These are phyloP conservation scores for Stenurella melanura DNA, from an alignment of 2,888 invertebrate genomes.

Conservation along the genomic window DNA sequence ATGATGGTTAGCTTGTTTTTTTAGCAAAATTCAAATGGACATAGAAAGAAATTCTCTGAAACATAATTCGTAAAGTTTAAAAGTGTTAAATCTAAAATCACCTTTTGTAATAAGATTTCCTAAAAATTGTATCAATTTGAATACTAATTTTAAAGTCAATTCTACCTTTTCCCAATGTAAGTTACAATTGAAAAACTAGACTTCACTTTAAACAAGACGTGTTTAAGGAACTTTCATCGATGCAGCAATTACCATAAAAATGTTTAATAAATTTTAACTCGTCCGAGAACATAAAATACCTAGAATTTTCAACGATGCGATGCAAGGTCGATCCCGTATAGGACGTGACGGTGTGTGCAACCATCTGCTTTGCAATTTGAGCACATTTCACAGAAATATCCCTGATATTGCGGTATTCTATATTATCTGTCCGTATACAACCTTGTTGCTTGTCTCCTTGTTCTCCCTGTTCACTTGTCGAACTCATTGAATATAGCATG, in stretches of 20 bases:
- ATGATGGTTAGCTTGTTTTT: too few species aligned
- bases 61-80: too few species aligned
- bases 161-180: too few species aligned
- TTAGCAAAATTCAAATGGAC: too few species aligned
- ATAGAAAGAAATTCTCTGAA: too few species aligned
- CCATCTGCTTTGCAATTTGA: constrained; percentile 31
- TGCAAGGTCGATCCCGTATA: constrained; percentile 17
- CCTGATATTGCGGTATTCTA: constrained; percentile 29
- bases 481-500: constrained; percentile 7
- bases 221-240: not conserved
- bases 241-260: not conserved
- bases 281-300: constrained; percentile 3
- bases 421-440: constrained; percentile 23
- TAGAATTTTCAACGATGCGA: not conserved
- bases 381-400: constrained; percentile 25
- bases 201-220: not conserved
- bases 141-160: too few species aligned
- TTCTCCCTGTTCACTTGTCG: not conserved
- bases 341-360: constrained; percentile 27
- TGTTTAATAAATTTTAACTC: not conserved
- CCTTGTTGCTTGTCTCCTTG: constrained; percentile 15
- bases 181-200: not conserved
- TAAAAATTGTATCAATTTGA: too few species aligned
- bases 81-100: too few species aligned
- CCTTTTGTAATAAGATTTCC: too few species aligned